Evolutionary conservation across 2,113 vertebrate genomes (phyloP), one percentile per base, ranked within the genome.

Genomic region (Ursus arctos): DNA sequence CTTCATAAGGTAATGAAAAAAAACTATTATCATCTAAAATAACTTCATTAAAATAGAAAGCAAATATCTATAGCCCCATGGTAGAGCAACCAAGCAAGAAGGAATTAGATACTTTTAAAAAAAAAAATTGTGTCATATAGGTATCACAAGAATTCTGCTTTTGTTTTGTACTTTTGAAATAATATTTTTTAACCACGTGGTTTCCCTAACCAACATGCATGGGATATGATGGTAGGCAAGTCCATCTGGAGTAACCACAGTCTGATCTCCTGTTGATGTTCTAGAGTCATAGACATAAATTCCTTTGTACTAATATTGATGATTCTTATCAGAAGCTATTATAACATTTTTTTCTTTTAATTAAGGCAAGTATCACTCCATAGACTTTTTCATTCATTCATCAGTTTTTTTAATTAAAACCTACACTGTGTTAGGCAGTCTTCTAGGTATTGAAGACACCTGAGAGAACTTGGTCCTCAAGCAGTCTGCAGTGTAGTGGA

Each of bases 351-450:
- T 67, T 43, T 82, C 36, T 77, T 79, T 85, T 76, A 55, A 93
- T 91, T n/a, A 91, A 65, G 77, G 26, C 51, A 88, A 55, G 22
- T 94, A 43, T 18, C 36, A 40, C 6, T 93, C 63, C 84, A 74
- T 63, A 81, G 13, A 33, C 63, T 28, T 81, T 92, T 96, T 49
- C 47, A 51, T 18, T 95, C 19, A 74, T 84, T 95, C n/a, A 83
- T 90, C 47, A 94, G 47, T 2, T 22, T 43, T 65, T 92, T 82
- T 51, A 57, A 71, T 69, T 21, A 94, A 36, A 82, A 57, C 21
- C 24, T 74, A 61, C 7, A 67, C 6, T 83, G 2, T 82, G 7
- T 79, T 36, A 59, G 47, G 19, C 47, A 83, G 12, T 5, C 7
- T 95, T 86, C 7, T 53, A 67, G 26, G 6, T 36, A 4, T 71